phyloP scores from a whole-genome alignment of 2,113 vertebrate species.

The Passer montanus region DNA sequence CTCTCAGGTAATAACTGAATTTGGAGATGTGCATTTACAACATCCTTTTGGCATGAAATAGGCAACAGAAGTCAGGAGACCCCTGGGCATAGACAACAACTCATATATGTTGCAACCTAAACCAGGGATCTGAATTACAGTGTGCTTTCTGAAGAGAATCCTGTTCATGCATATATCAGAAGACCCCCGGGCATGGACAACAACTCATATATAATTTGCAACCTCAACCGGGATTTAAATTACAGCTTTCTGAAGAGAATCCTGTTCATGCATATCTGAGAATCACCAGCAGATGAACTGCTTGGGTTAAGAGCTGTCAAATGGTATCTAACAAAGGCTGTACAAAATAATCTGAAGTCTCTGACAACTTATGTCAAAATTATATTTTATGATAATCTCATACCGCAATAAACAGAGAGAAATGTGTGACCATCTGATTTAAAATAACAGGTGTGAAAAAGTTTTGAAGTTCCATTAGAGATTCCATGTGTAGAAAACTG shows the following conservation, averaged over 20 bases:
- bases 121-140: not conserved
- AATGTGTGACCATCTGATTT: not conserved
- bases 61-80: not conserved
- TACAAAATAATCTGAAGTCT: not conserved
- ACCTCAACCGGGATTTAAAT: not conserved
- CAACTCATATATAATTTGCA: not conserved
- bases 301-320: not conserved
- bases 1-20: not conserved
- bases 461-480: not conserved
- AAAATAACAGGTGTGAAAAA: not conserved
- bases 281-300: not conserved
- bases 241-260: not conserved
- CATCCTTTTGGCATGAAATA: not conserved
- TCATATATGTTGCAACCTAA: not conserved
- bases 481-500: not conserved
- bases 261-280: not conserved
- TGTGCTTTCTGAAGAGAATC: not conserved
- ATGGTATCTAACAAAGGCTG: not conserved
- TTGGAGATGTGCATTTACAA: not conserved
- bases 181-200: not conserved
- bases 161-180: not conserved
- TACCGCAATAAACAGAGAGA: not conserved
- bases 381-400: not conserved
- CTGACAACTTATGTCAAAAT: not conserved
- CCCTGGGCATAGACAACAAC: accelerated